Evolutionary conservation across 1,140 invertebrate species (phyloP), one percentile per base, ranked within the genome.

Genomic region (Lithobius niger): DNA sequence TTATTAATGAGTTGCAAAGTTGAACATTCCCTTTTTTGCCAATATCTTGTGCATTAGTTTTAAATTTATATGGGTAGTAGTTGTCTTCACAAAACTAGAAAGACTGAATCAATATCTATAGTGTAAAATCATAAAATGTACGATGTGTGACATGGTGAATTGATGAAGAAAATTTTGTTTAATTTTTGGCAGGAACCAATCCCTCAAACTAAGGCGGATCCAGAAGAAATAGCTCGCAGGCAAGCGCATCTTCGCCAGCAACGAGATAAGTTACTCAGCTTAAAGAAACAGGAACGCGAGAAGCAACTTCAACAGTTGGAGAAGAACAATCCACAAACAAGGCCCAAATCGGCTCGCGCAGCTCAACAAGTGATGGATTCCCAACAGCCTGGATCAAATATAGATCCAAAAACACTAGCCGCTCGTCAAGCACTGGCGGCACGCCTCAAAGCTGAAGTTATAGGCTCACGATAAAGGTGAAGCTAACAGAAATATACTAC

Each of bases 161-260:
- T n/a, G n/a, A n/a, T n/a, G n/a, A n/a, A n/a, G n/a, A n/a, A n/a
- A n/a, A n/a, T n/a, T n/a, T n/a, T n/a, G n/a, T n/a, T n/a, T n/a
- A n/a, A n/a, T n/a, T n/a, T n/a, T n/a, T n/a, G n/a, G n/a, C n/a
- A n/a, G n/a, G n/a, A n/a, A n/a, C n/a, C n/a, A n/a, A n/a, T n/a
- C n/a, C n/a, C n/a, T n/a, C n/a, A n/a, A n/a, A n/a, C n/a, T n/a
- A n/a, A n/a, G n/a, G n/a, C n/a, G n/a, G 62, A 61, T 54, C 64
- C 66, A 19, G 78, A 79, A 51, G 88, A 94, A 62, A 70, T 93
- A n/a, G 76, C 77, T 57, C 80, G 81, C 54, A 75, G 90, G 0
- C 84, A 88, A 64, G 78, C 87, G 61, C 94, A 92, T 67, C 70
- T 96, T 24, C 80, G 85, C 27, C 77, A 83, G 45, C 89, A 93